A percentile compares a stretch with the other conserved stretches of the same genome.
These are phyloP conservation scores for Takifugu ocellatus DNA, from an alignment of 2,797 vertebrate genomes.

Conservation along the genomic window DNA sequence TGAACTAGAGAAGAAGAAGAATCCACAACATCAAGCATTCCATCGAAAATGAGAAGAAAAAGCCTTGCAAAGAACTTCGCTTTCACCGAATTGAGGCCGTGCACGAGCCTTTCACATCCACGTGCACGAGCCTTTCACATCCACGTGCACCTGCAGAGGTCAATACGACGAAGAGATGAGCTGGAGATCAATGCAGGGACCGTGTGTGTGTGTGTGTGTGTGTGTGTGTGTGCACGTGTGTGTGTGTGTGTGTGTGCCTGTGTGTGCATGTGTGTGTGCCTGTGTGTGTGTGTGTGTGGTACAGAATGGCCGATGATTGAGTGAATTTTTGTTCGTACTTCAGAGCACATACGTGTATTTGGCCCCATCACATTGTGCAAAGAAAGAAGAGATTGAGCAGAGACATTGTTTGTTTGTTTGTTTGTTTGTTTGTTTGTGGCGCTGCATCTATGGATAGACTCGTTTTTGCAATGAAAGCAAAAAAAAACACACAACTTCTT, in stretches of 20 bases:
- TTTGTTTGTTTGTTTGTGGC: too few species aligned
- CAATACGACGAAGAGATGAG: slow-evolving; percentile 43
- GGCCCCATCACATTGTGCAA: slow-evolving; percentile 21
- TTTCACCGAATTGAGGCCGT: too few species aligned
- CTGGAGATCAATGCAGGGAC: slow-evolving; percentile 35
- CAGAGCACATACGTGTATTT: slow-evolving; percentile 6
- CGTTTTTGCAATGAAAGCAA: neutral
- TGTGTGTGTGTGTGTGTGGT: slow-evolving; percentile 15
- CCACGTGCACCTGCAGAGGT: slow-evolving; percentile 53
- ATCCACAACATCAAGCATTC: too few species aligned
- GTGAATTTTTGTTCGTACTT: slow-evolving; percentile 27
- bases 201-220: too few species aligned
- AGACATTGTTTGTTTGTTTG: slow-evolving; percentile 1
- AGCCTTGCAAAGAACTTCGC: neutral
- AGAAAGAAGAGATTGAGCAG: slow-evolving; percentile 16
- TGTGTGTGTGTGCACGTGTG: too few species aligned
- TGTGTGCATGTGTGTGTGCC: slow-evolving; percentile 17
- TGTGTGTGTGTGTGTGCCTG: neutral
- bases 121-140: slow-evolving; percentile 34
- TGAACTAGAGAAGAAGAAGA: neutral
- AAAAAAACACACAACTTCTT: neutral
- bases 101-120: too few species aligned
- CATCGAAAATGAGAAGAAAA: slow-evolving; percentile 13
- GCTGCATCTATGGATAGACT: too few species aligned
- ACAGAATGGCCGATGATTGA: slow-evolving; percentile 27